Evolutionary conservation across 2,888 invertebrate species (phyloP).

Genomic region (Hoplodrina ambigua): DNA sequence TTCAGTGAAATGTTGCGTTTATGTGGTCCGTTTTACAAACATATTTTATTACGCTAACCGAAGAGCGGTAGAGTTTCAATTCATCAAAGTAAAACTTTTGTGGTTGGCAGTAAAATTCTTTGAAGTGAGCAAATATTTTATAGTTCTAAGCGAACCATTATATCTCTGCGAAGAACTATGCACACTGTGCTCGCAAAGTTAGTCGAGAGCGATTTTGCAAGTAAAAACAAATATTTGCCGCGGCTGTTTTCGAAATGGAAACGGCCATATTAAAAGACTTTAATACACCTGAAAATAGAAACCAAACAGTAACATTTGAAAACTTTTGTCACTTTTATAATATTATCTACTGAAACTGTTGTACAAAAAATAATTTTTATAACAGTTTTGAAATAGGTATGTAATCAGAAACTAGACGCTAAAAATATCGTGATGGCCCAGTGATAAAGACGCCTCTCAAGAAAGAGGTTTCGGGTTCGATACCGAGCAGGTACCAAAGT

Average conservation of each 20-base stretch:
- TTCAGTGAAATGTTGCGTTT: constrained; percentile 9
- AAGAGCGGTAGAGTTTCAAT: constrained; percentile 34
- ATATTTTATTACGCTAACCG: constrained; percentile 41
- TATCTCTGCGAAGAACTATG: constrained; percentile 43
- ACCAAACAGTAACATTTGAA: background rate
- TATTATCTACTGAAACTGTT: no score
- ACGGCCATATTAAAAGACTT: constrained; percentile 41
- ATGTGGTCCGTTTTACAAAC: constrained; percentile 32
- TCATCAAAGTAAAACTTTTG: constrained; percentile 52
- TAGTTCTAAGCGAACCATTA: constrained; percentile 45
- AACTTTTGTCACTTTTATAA: background rate
- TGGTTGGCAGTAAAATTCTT: constrained; percentile 46
- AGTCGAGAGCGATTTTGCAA: constrained; percentile 40
- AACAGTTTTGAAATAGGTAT: constrained; percentile 29
- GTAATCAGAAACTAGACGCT: constrained; percentile 48
- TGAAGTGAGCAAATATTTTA: constrained; percentile 53
- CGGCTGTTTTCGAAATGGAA: constrained; percentile 38
- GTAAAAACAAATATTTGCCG: constrained; percentile 50
- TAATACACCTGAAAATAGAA: constrained; percentile 5
- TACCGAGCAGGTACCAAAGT: no score
- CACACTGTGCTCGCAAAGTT: constrained; percentile 38
- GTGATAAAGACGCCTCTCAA: no score
- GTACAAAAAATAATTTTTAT: constrained; percentile 12
- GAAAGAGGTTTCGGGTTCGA: no score
- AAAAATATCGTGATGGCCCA: no score